Evolutionary conservation across 2,113 vertebrate genomes (phyloP).

Genomic region (Typhlomys cinereus): DNA sequence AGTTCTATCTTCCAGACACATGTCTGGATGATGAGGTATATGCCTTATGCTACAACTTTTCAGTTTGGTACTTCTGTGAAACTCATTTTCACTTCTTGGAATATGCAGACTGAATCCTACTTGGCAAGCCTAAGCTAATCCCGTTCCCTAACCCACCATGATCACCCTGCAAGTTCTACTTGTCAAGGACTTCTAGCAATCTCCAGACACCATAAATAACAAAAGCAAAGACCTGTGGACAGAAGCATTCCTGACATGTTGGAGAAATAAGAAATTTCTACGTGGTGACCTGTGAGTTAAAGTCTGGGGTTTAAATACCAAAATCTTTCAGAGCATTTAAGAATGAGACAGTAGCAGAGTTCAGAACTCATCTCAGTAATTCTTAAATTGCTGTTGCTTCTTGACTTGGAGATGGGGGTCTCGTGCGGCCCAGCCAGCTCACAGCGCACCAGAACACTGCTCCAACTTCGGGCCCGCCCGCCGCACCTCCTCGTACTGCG

Average conservation of each 20-base stretch:
- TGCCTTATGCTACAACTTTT: too few relatives aligned
- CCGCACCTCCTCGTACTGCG: not conserved
- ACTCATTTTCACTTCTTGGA: too few relatives aligned
- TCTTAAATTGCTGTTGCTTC: not conserved
- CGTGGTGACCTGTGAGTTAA: not conserved
- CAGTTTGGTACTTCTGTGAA: too few relatives aligned
- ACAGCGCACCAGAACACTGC: not conserved
- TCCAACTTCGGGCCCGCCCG: not conserved
- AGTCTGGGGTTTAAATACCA: too few relatives aligned
- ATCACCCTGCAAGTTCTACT: too few relatives aligned
- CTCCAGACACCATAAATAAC: accelerated
- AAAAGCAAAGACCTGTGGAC: too few relatives aligned
- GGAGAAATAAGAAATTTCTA: not conserved
- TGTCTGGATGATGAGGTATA: too few relatives aligned
- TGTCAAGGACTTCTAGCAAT: too few relatives aligned
- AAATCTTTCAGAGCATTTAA: not conserved
- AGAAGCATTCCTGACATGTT: not conserved
- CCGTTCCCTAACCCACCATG: not conserved
- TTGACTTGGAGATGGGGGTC: not conserved
- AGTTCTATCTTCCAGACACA: too few relatives aligned
- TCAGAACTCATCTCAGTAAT: not conserved
- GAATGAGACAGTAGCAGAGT: not conserved
- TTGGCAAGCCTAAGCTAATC: not conserved
- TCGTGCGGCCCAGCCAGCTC: not conserved
- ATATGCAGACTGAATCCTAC: too few relatives aligned